phyloP scores from a whole-genome alignment of 2,888 invertebrate genomes.

The Ernsta delagoae region DNA sequence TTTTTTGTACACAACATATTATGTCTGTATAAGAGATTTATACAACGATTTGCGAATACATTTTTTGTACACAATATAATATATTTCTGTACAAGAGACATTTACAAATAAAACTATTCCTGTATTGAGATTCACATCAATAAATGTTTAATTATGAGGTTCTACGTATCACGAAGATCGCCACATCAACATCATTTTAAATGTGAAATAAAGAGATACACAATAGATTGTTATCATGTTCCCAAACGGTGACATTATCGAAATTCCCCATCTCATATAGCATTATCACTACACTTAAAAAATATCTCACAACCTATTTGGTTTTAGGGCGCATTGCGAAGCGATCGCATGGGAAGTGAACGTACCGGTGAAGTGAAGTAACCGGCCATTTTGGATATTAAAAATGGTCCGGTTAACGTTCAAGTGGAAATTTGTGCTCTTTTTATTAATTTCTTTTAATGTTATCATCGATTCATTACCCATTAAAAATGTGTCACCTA shows the following conservation, averaged over 20 bases:
- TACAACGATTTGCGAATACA: too few relatives aligned
- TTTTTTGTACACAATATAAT: too few relatives aligned
- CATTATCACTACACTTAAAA: slow-evolving; percentile 10
- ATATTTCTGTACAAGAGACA: too few relatives aligned
- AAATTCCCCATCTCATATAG: slow-evolving; percentile 38
- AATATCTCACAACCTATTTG: slow-evolving; percentile 50
- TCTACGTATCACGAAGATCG: too few relatives aligned
- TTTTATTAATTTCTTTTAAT: slow-evolving; percentile 50
- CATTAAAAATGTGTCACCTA: slow-evolving; percentile 45
- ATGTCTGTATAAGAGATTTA: too few relatives aligned
- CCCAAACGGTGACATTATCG: slow-evolving; percentile 52
- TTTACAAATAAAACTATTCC: too few relatives aligned
- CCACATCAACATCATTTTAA: not conserved
- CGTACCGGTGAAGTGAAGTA: slow-evolving; percentile 45
- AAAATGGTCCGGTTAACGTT: slow-evolving; percentile 65
- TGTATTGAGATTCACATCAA: too few relatives aligned
- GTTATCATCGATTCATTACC: slow-evolving; percentile 58
- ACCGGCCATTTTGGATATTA: slow-evolving; percentile 47
- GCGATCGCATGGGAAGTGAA: slow-evolving; percentile 52
- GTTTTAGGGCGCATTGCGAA: slow-evolving; percentile 44
- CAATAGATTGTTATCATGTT: slow-evolving; percentile 19
- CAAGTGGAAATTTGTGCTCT: slow-evolving; percentile 58
- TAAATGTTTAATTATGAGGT: too few relatives aligned
- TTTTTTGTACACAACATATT: too few relatives aligned
- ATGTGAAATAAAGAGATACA: not conserved